Evolutionary conservation across 2,888 invertebrate genomes (phyloP).

Genomic region (Andrena flavipes): DNA sequence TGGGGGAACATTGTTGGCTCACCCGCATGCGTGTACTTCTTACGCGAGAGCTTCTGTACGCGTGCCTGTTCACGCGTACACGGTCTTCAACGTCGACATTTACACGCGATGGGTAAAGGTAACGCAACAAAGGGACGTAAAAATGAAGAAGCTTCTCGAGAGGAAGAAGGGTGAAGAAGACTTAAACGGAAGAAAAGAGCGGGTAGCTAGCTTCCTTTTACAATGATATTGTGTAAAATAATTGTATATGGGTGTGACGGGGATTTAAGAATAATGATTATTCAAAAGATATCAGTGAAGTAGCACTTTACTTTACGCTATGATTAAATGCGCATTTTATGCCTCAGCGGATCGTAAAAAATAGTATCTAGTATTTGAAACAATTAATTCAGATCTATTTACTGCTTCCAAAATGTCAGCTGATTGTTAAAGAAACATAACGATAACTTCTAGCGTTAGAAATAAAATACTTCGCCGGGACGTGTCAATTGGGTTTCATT

Average conservation of each 20-base stretch:
- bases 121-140: constrained; percentile 23
- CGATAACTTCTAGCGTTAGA: background rate
- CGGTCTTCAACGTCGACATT: constrained; percentile 44
- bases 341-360: too few species aligned
- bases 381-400: too few species aligned
- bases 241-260: background rate
- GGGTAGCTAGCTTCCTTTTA: background rate
- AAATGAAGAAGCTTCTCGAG: constrained; percentile 18
- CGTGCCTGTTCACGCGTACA: constrained; percentile 17
- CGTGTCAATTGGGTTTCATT: background rate
- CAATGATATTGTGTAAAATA: background rate
- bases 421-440: too few species aligned
- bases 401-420: too few species aligned
- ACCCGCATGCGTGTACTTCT: constrained; percentile 60
- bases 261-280: background rate
- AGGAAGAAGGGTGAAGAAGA: constrained; percentile 17
- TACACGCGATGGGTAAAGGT: constrained; percentile 22
- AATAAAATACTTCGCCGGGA: background rate
- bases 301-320: too few species aligned
- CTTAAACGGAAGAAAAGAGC: constrained; percentile 9
- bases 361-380: too few species aligned
- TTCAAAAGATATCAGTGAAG: too few species aligned
- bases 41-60: background rate
- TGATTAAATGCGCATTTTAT: too few species aligned
- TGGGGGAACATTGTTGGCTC: constrained; percentile 63